These are phyloP conservation scores for Ophion slaviceki DNA, from an alignment of 2,888 invertebrate genomes.

Conservation along the genomic window DNA sequence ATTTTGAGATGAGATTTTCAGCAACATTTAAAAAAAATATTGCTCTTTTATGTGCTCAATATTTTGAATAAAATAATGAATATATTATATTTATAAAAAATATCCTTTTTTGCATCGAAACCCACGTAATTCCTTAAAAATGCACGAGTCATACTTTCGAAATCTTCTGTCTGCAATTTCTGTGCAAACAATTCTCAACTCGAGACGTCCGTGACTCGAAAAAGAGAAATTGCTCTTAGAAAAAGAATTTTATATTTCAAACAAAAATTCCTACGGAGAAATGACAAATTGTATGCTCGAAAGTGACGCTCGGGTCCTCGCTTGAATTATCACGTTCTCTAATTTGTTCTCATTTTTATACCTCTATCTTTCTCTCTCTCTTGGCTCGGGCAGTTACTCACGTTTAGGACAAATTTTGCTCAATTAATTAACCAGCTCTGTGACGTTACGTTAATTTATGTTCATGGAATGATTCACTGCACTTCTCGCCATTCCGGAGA, in stretches of 20 bases:
- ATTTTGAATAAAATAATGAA: too few species aligned
- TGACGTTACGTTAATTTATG: slow-evolving; percentile 80
- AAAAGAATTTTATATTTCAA: slow-evolving; percentile 9
- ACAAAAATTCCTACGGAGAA: not conserved
- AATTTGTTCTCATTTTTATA: slow-evolving; percentile 45
- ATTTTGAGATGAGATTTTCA: too few species aligned
- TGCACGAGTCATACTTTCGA: not conserved
- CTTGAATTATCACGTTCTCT: slow-evolving; percentile 27
- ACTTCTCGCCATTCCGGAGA: slow-evolving; percentile 62
- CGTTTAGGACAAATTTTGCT: slow-evolving; percentile 81
- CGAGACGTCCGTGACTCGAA: not conserved
- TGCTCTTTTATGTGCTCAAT: too few species aligned
- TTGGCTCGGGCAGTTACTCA: slow-evolving; percentile 78
- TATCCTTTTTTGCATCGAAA: too few species aligned
- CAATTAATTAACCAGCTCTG: slow-evolving; percentile 82
- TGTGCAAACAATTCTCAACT: not conserved
- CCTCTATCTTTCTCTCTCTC: not conserved
- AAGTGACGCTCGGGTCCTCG: slow-evolving; percentile 26
- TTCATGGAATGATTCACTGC: slow-evolving; percentile 81
- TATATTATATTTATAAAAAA: too few species aligned
- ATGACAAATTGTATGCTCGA: slow-evolving; percentile 32
- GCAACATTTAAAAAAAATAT: too few species aligned
- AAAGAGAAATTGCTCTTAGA: not conserved
- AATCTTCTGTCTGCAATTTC: not conserved
- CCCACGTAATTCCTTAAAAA: too few species aligned